Conservation (phyloP, 2,113 vertebrate species). For the Myanophis thanlyinensis region DNA sequence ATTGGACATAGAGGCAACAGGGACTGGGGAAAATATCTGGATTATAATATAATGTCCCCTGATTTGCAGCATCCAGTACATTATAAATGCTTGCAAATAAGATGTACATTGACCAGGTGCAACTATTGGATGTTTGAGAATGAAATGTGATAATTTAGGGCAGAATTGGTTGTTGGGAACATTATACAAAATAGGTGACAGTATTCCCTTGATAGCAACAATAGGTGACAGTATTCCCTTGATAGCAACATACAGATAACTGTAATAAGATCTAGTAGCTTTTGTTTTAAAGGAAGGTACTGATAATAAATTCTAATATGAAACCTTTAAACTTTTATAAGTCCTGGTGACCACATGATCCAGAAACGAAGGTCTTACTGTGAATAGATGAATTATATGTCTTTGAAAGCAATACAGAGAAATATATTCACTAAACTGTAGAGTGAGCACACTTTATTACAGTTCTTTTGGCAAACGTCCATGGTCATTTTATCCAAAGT, state of each 20-base stretch:
- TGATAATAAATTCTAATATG: neutral
- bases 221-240: neutral
- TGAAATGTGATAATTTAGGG: constrained; percentile 11
- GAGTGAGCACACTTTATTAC: neutral
- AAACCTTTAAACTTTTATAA: neutral
- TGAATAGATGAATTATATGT: neutral
- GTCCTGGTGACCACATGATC: neutral
- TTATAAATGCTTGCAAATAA: constrained; percentile 2
- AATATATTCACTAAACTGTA: constrained; percentile 31
- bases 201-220: neutral
- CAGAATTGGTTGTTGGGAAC: neutral
- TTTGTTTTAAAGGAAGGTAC: neutral
- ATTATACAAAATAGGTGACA: constrained; percentile 21
- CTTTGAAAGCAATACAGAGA: constrained; percentile 8
- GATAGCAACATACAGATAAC: neutral
- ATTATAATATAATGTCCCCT: neutral
- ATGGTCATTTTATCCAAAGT: constrained; percentile 6
- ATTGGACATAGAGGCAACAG: neutral
- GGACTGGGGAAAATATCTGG: neutral
- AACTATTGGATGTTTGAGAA: constrained; percentile 20
- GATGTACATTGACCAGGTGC: constrained; percentile 1
- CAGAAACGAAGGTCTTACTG: constrained; percentile 5
- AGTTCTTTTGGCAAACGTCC: neutral
- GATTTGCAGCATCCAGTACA: constrained; percentile 10
- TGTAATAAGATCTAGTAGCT: neutral